Evolutionary conservation across 2,888 invertebrate genomes (phyloP).

Genomic region (Campaea margaritaria): DNA sequence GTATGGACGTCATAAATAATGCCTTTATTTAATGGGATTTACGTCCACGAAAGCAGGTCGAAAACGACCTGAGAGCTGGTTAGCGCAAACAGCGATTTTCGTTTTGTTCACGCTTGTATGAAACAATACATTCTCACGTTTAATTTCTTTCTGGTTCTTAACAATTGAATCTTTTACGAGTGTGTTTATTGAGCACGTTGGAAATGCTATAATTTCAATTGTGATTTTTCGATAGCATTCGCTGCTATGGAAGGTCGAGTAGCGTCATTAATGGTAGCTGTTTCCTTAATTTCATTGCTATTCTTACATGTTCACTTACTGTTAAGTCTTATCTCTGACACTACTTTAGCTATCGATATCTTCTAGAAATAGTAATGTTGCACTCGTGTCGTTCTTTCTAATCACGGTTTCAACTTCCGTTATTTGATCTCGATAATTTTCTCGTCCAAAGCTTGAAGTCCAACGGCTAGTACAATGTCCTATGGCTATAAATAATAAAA

Average conservation of each 20-base stretch:
- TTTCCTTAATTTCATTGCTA: constrained; percentile 12
- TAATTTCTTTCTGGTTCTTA: constrained; percentile 81
- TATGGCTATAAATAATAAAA: constrained; percentile 42
- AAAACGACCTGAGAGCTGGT: constrained; percentile 82
- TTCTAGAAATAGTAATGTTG: no score
- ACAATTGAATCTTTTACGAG: constrained; percentile 84
- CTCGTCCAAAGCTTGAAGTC: constrained; percentile 15
- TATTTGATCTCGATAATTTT: constrained; percentile 5
- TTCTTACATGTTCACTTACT: constrained; percentile 1
- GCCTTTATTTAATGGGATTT: constrained; percentile 80
- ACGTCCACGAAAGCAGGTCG: constrained; percentile 80
- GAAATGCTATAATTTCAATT: constrained; percentile 77
- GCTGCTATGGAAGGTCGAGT: constrained; percentile 20
- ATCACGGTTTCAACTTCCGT: background rate
- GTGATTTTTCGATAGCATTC: constrained; percentile 57
- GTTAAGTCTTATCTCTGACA: no score
- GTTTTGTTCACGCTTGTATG: constrained; percentile 80
- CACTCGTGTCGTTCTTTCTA: no score
- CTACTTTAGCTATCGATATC: no score
- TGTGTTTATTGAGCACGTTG: constrained; percentile 82
- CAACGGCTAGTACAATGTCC: constrained; percentile 15
- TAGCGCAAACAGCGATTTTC: constrained; percentile 77
- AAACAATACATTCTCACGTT: constrained; percentile 85
- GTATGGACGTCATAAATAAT: constrained; percentile 72
- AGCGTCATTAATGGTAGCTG: constrained; percentile 26